phyloP scores from a whole-genome alignment of 2,797 vertebrate genomes.

The Labroides dimidiatus region DNA sequence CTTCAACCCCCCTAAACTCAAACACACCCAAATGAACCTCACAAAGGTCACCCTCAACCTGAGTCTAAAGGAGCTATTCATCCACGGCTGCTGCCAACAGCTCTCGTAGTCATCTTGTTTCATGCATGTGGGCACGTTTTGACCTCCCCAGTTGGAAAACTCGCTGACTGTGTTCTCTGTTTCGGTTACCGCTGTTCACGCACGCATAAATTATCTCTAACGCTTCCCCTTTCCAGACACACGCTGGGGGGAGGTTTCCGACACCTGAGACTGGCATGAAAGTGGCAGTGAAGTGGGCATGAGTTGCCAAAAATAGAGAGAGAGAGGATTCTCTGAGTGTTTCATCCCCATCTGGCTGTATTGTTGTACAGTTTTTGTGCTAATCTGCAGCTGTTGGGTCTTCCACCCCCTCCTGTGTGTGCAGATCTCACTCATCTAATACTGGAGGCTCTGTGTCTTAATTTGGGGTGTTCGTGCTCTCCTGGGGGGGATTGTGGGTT shows the following conservation, averaged over 20 bases:
- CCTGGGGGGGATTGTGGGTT: constrained; percentile 40
- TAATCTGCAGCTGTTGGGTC: constrained; percentile 31
- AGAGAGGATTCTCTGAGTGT: constrained; percentile 36
- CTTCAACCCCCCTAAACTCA: constrained; percentile 8
- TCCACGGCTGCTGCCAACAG: constrained; percentile 32
- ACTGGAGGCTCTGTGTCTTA: constrained; percentile 70
- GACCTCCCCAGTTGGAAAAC: constrained; percentile 33
- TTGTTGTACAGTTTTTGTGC: constrained; percentile 34
- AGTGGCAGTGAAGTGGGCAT: constrained; percentile 41
- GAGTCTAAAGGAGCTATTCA: constrained; percentile 54
- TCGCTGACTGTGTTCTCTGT: constrained; percentile 54
- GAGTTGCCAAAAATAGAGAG: constrained; percentile 38
- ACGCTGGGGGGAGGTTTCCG: constrained; percentile 44
- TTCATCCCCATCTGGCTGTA: constrained; percentile 25
- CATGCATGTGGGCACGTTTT: constrained; percentile 47
- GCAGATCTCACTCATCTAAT: constrained; percentile 60
- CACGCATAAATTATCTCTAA: constrained; percentile 20
- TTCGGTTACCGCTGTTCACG: constrained; percentile 3
- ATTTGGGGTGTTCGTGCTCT: constrained; percentile 65
- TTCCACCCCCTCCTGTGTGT: not conserved
- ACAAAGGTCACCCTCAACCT: constrained; percentile 47
- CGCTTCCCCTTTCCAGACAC: constrained; percentile 29
- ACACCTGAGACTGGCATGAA: constrained; percentile 65
- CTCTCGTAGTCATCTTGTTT: constrained; percentile 46
- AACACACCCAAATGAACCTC: constrained; percentile 41